These are phyloP conservation scores for Sibirionetta formosa DNA, from an alignment of 2,797 vertebrate genomes.

Conservation along the genomic window DNA sequence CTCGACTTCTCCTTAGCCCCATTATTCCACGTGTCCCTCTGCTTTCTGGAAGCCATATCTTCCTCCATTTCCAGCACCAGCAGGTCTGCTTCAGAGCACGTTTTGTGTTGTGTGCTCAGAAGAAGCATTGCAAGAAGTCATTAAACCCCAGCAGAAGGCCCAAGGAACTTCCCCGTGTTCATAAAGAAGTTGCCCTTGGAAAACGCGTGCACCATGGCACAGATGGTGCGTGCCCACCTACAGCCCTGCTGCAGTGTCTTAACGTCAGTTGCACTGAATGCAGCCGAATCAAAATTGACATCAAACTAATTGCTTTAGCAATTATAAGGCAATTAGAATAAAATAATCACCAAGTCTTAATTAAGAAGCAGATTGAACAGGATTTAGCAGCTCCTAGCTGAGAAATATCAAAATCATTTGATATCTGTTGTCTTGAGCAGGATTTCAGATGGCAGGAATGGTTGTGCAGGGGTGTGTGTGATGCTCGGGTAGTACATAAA, in stretches of 20 bases:
- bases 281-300: constrained; percentile 24
- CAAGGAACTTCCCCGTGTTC: neutral
- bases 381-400: constrained; percentile 63
- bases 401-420: constrained; percentile 14
- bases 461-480: neutral
- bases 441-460: constrained; percentile 54
- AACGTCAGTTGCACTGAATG: neutral
- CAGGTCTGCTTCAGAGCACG: neutral
- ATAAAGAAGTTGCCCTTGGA: neutral
- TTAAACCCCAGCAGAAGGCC: neutral
- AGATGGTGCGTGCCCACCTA: constrained; percentile 26
- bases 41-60: neutral
- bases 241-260: neutral
- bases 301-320: constrained; percentile 67
- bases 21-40: neutral
- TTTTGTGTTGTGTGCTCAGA: neutral
- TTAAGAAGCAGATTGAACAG: constrained; percentile 75
- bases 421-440: constrained; percentile 45
- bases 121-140: neutral
- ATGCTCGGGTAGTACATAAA: neutral
- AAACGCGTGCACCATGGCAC: neutral
- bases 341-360: constrained; percentile 68
- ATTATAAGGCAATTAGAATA: constrained; percentile 73
- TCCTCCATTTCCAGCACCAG: neutral
- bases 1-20: neutral